These are phyloP conservation scores for Enteromius unitaeniatus DNA, from an alignment of 2,797 vertebrate genomes.

Conservation along the genomic window DNA sequence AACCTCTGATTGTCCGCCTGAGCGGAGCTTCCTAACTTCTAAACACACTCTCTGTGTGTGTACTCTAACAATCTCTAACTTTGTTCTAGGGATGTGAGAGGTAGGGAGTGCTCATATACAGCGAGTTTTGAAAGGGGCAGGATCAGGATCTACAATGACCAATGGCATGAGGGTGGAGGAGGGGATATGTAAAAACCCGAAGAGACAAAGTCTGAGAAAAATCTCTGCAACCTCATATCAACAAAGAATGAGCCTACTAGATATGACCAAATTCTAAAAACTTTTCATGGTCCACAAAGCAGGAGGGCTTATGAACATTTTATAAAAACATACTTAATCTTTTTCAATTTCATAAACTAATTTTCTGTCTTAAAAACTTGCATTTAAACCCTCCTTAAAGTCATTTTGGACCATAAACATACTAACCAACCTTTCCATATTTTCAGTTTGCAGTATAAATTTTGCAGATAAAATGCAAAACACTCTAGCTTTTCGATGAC, in stretches of 20 bases:
- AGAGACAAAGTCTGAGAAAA: slow-evolving; percentile 30
- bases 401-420: neutral
- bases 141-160: slow-evolving; percentile 49
- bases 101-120: slow-evolving; percentile 73
- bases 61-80: slow-evolving; percentile 62
- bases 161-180: slow-evolving; percentile 43
- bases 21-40: slow-evolving; percentile 53
- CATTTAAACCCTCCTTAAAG: neutral
- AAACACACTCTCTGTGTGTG: slow-evolving; percentile 49
- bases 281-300: neutral
- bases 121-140: slow-evolving; percentile 63
- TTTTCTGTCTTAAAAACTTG: neutral
- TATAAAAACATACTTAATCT: neutral
- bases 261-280: neutral
- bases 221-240: slow-evolving; percentile 4
- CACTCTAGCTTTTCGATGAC: neutral
- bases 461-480: neutral
- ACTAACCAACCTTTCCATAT: neutral
- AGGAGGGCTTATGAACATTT: neutral
- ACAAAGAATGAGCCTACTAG: neutral
- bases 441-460: neutral
- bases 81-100: slow-evolving; percentile 69
- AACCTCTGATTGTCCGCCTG: slow-evolving; percentile 46
- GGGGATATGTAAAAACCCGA: slow-evolving; percentile 29
- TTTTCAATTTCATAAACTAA: neutral